A percentile compares a stretch with the other conserved stretches of the same genome.
These are phyloP conservation scores for Punctoribates punctum DNA, from an alignment of 2,888 invertebrate species.

Conservation along the genomic window DNA sequence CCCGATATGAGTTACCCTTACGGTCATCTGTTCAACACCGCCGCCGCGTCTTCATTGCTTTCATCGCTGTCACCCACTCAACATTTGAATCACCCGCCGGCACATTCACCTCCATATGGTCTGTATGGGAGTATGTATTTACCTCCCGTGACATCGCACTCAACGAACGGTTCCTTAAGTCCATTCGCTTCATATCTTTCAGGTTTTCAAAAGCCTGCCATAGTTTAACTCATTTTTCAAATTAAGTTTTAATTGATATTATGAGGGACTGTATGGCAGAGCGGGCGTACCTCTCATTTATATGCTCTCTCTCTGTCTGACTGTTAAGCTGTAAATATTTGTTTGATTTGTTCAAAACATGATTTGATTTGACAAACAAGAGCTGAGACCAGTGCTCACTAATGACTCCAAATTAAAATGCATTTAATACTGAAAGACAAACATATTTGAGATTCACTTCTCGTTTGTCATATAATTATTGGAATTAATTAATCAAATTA, in stretches of 20 bases:
- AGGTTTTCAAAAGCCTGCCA: constrained; percentile 31
- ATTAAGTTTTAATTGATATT: constrained; percentile 5
- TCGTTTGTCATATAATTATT: constrained; percentile 5
- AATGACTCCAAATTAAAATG: background rate
- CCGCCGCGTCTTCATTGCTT: constrained; percentile 30
- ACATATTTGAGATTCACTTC: background rate
- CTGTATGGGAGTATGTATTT: constrained; percentile 44
- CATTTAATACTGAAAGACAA: background rate
- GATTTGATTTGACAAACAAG: background rate
- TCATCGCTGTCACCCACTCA: constrained; percentile 24
- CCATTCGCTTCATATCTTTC: constrained; percentile 50
- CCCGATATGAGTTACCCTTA: constrained; percentile 7
- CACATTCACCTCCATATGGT: constrained; percentile 34
- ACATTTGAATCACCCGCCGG: constrained; percentile 42
- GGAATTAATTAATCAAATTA: background rate
- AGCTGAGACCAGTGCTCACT: background rate
- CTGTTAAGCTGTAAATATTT: constrained; percentile 24
- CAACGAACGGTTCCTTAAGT: constrained; percentile 47
- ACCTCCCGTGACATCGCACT: constrained; percentile 42
- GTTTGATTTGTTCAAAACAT: constrained; percentile 21
- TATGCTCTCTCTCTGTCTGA: background rate
- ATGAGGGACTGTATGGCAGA: background rate
- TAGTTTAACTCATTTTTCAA: constrained; percentile 34
- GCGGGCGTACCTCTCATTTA: background rate
- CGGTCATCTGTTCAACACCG: background rate